Percentiles rank a stretch among this genome's conserved stretches.
Evolutionary conservation across 2,888 invertebrate species (phyloP).

Genomic region (Zaprionus bogoriensis): DNA sequence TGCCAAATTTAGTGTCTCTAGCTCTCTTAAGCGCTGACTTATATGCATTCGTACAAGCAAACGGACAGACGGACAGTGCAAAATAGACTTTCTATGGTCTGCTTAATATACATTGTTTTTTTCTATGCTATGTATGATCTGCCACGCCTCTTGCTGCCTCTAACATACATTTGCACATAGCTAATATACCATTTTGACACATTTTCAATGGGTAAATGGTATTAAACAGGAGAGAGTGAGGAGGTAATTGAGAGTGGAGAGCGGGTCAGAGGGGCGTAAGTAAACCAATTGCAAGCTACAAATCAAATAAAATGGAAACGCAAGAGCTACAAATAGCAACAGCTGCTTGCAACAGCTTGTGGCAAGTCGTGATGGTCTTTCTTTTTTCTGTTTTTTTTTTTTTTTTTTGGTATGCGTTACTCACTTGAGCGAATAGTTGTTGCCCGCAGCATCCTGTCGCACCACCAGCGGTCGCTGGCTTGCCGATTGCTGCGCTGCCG

Average conservation of each 20-base stretch:
- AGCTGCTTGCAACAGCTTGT: background rate
- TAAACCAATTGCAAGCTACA: constrained; percentile 42
- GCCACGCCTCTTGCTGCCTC: too few species aligned
- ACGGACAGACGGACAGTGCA: too few species aligned
- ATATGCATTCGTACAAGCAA: too few species aligned
- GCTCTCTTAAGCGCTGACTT: too few species aligned
- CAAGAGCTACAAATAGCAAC: constrained; percentile 26
- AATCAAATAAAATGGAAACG: constrained; percentile 23
- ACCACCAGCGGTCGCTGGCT: constrained; percentile 85
- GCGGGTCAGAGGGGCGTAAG: constrained; percentile 21
- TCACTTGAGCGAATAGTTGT: constrained; percentile 92
- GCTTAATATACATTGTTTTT: too few species aligned
- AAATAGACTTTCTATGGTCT: too few species aligned
- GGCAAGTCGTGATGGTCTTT: background rate
- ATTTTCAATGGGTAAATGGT: too few species aligned
- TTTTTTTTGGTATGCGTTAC: constrained; percentile 80
- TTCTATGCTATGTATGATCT: too few species aligned
- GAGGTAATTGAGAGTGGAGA: constrained; percentile 26
- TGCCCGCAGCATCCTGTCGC: constrained; percentile 89
- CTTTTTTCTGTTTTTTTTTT: too few species aligned
- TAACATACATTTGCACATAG: constrained; percentile 23
- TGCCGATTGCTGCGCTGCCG: constrained; percentile 72
- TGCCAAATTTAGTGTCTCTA: too few species aligned
- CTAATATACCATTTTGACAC: too few species aligned
- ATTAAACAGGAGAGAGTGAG: constrained; percentile 7